Evolutionary conservation across 2,888 invertebrate species (phyloP), one percentile per base, ranked within the genome.

Genomic region (Lottia scabra): DNA sequence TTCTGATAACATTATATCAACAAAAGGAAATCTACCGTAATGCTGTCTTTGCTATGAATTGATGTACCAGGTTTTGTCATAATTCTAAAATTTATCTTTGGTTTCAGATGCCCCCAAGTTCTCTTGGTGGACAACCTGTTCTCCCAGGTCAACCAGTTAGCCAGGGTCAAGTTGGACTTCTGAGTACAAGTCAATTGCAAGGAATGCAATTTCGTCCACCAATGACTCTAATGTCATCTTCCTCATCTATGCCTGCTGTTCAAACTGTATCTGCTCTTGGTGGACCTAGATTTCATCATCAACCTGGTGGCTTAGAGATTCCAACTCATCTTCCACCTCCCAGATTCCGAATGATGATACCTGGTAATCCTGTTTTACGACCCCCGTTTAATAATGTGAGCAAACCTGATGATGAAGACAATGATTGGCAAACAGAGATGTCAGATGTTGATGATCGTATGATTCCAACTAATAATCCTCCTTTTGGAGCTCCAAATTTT

Each of bases 301-400:
- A 71, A 26, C 70, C 66, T 23, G 75, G 71, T 38, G 70, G 63
- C 16, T 68, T 45, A 48, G 69, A 75, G 77, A 56, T 56, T 23
- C 56, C 56, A 56, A 56, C 56, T 19, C 56, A 56, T 56, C 23
- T 56, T 72, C 80, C 79, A 64, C 80, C 80, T n/a, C 83, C 81
- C 16, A 80, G 79, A 10, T 81, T 85, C 65, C 73, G 80, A 43
- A 72, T 81, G 72, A 81, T 81, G n/a, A 77, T 80, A 48, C 78
- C 79, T 62, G 81, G 81, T 15, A 70, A n/a, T 46, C 73, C 45
- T 48, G 44, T 13, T 66, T 66, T 65, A 12, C 13, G 66, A 30
- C 67, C 71, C 10, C 65, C 69, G 16, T 71, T 74, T 26, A 70
- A 67, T n/a, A 63, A 46, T 13, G 26, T 38, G 19, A 45, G 30